Evolutionary conservation across 2,888 invertebrate genomes (phyloP).

Genomic region (Caradrina clavipalpis): DNA sequence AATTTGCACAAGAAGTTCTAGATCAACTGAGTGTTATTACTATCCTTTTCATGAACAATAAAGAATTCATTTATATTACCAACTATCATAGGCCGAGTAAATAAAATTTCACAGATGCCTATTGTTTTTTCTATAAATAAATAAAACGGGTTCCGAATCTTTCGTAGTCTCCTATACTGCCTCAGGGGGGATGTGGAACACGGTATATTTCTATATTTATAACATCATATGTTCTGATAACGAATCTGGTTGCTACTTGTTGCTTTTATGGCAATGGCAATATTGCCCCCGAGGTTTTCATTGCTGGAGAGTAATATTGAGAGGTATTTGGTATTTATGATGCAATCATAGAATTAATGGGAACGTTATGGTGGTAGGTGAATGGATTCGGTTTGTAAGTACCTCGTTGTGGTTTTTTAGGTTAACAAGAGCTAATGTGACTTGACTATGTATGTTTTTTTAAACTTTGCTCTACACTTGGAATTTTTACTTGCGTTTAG

Average conservation of each 20-base stretch:
- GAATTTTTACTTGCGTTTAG: too few relatives aligned
- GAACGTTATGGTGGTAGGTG: slow-evolving; percentile 2
- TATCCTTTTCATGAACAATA: background rate
- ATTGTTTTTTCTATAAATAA: background rate
- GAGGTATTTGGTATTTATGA: slow-evolving; percentile 28
- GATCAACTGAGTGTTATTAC: too few relatives aligned
- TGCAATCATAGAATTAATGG: slow-evolving; percentile 30
- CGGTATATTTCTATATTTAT: slow-evolving; percentile 40
- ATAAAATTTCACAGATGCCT: background rate
- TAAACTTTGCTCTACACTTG: too few relatives aligned
- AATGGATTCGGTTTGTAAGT: background rate
- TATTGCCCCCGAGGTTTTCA: slow-evolving; percentile 10
- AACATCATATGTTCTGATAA: slow-evolving; percentile 38
- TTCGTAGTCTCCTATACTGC: background rate
- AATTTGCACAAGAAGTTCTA: too few relatives aligned
- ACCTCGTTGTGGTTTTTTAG: background rate
- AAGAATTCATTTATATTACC: background rate
- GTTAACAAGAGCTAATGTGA: background rate
- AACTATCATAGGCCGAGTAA: background rate
- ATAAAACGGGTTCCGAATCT: background rate
- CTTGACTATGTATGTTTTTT: background rate
- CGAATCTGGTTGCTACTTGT: slow-evolving; percentile 35
- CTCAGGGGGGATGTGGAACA: slow-evolving; percentile 5
- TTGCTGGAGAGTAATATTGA: slow-evolving; percentile 15
- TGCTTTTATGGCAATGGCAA: slow-evolving; percentile 44